Conservation (phyloP, 2,888 invertebrate species). For the Nezara viridula region DNA sequence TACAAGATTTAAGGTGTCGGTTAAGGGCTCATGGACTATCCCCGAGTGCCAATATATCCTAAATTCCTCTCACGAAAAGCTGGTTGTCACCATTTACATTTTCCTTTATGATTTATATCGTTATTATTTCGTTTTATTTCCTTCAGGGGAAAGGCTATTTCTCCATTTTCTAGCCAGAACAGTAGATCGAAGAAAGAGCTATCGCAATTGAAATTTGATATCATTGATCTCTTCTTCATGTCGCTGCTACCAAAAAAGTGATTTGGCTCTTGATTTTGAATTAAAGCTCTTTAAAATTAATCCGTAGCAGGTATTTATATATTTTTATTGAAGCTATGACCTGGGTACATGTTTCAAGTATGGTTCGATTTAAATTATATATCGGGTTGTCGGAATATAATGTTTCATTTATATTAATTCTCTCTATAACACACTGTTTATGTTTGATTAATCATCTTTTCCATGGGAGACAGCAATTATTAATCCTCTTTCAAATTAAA, state of each 20-base stretch:
- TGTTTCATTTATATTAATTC: too few relatives aligned
- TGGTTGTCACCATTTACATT: constrained; percentile 18
- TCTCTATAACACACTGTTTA: too few relatives aligned
- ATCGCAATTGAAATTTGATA: background rate
- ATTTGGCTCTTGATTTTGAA: background rate
- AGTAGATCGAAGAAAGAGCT: background rate
- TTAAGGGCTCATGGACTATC: constrained; percentile 11
- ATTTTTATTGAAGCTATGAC: too few relatives aligned
- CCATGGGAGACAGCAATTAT: too few relatives aligned
- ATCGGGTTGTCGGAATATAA: too few relatives aligned
- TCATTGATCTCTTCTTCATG: background rate
- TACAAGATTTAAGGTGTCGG: constrained; percentile 10
- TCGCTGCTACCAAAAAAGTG: background rate
- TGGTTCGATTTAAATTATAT: too few relatives aligned
- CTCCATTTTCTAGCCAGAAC: background rate
- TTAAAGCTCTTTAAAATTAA: background rate
- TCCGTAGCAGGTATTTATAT: background rate
- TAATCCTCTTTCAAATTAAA: too few relatives aligned
- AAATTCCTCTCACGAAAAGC: constrained; percentile 1
- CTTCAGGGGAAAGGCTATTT: constrained; percentile 7
- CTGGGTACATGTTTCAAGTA: too few relatives aligned
- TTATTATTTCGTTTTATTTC: constrained; percentile 26
- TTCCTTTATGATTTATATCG: background rate
- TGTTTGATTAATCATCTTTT: too few relatives aligned
- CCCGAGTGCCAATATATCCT: constrained; percentile 10